Evolutionary conservation across 2,888 invertebrate species (phyloP).

Genomic region (Xestobium rufovillosum): DNA sequence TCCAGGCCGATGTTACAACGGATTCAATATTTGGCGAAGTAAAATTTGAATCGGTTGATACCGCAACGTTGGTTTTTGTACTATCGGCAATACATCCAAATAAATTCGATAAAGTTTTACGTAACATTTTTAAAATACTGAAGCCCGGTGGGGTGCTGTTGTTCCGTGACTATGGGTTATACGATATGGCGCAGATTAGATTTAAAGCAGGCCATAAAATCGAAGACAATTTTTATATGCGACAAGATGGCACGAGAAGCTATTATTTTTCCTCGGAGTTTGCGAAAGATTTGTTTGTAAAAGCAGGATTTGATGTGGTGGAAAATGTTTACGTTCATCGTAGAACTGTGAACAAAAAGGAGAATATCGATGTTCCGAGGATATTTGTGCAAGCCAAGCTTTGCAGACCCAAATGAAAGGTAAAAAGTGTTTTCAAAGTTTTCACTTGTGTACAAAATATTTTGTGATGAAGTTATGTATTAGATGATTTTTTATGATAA

Average conservation of each 20-base stretch:
- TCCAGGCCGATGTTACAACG: conserved; percentile 78
- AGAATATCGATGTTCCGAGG: conserved; percentile 82
- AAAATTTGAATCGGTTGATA: conserved; percentile 53
- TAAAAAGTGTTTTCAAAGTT: conserved; percentile 7
- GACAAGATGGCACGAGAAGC: conserved; percentile 91
- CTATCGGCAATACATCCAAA: conserved; percentile 89
- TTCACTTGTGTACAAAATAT: background rate
- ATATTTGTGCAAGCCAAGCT: conserved; percentile 92
- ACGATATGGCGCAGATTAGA: conserved; percentile 93
- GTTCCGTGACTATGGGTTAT: conserved; percentile 88
- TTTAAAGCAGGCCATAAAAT: conserved; percentile 92
- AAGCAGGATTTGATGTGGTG: conserved; percentile 62
- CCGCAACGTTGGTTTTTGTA: conserved; percentile 89
- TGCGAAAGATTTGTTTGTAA: conserved; percentile 55
- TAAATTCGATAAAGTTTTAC: conserved; percentile 59
- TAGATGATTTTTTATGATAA: background rate
- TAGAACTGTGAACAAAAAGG: conserved; percentile 86
- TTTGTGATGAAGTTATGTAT: background rate
- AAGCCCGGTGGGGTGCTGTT: conserved; percentile 73
- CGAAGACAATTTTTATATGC: conserved; percentile 84
- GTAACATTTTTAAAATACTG: conserved; percentile 58
- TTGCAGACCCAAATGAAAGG: conserved; percentile 40
- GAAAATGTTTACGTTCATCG: conserved; percentile 74
- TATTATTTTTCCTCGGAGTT: conserved; percentile 76
- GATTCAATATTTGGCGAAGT: conserved; percentile 56